Base-by-base conservation (phyloP, 2,888 invertebrate genomes). In the Troglohyphantes excavatus region DNA sequence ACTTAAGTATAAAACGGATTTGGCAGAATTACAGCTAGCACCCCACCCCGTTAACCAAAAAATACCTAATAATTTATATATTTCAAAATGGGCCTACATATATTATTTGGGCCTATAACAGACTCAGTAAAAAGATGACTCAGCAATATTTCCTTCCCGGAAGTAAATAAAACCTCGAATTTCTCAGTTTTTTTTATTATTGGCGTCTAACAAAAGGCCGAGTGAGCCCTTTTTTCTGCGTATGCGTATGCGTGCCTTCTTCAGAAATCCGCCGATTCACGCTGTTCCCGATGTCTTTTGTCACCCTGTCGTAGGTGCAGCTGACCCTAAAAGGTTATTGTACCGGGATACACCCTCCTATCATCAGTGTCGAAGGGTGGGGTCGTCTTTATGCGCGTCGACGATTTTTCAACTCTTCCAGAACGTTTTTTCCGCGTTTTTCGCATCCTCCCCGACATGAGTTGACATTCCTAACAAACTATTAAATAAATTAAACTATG, bases 261-360 rank as follows among this genome's bases (percentile, higher is more conserved):
- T 23, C 23, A 21, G 9, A 17, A 5, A 26, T 46, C 46, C 7
- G 3, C 23, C 21, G 0, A 70, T 43, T 39, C 19, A 39, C 11
- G 13, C 21, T 13, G 26, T 67, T 78, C 17, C 17, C n/a, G 65
- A 27, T 67, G 39, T 67, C 65, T 84, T 70, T 67, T 70, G 59
- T 68, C 67, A 65, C 43, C 7, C 1, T 65, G 53, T 75, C 73
- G 65, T 73, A 68, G 82, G 76, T 61, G 88, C 88, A 67, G 63
- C 68, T 82, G 88, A 88, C 88, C 86, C 67, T 82, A 82, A 88
- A 76, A 88, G 82, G 88, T 82, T 82, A 68, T 65, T 68, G 82
- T 68, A 68, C 82, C 73, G 86, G 79, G 75, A 82, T 82, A 73
- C 88, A 68, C 88, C 88, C 82, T 79, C 29, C 6, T 39, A 53